Evolutionary conservation across 2,797 vertebrate species (phyloP).

Genomic region (Gymnothorax javanicus): DNA sequence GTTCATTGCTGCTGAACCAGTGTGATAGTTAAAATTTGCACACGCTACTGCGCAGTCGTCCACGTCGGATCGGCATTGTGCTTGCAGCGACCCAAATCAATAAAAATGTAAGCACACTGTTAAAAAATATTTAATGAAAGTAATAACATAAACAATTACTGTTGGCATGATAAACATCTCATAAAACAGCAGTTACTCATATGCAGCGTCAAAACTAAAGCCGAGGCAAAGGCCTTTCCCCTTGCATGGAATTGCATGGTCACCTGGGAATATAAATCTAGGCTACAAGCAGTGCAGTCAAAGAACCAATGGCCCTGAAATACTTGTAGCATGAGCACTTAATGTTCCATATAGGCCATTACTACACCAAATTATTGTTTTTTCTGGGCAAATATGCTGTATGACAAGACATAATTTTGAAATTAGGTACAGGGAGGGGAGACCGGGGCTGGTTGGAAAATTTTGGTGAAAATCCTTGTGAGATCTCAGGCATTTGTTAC

Average conservation of each 20-base stretch:
- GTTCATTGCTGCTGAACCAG: background rate
- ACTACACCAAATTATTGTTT: background rate
- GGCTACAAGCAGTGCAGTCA: background rate
- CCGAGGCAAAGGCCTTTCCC: background rate
- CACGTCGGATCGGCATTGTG: background rate
- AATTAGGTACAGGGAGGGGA: background rate
- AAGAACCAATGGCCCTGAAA: background rate
- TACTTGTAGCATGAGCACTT: background rate
- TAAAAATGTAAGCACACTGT: background rate
- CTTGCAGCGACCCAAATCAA: background rate
- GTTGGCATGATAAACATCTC: background rate
- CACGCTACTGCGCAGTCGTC: background rate
- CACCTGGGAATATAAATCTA: background rate
- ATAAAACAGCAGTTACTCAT: background rate
- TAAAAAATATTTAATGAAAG: background rate
- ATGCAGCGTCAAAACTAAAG: background rate
- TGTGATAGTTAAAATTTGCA: background rate
- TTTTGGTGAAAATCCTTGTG: too few species aligned
- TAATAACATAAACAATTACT: background rate
- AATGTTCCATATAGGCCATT: background rate
- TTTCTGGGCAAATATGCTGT: background rate
- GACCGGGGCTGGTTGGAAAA: too few species aligned
- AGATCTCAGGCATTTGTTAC: too few species aligned
- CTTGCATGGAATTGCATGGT: background rate
- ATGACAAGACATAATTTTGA: background rate